Conservation (phyloP, 2,888 invertebrate genomes). For the Cheilosia soror region DNA sequence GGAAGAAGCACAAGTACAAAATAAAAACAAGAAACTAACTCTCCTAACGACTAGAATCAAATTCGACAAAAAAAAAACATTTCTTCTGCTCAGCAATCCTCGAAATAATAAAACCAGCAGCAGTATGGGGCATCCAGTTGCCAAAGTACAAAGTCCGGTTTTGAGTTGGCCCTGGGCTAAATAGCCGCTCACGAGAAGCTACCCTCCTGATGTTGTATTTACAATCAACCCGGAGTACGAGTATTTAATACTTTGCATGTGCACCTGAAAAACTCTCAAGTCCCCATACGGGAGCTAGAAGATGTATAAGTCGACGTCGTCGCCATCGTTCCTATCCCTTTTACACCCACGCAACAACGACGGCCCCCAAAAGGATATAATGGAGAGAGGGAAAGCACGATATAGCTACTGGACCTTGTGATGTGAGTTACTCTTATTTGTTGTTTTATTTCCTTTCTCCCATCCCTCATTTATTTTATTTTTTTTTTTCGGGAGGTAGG, state of each 20-base stretch:
- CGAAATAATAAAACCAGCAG: conserved; percentile 50
- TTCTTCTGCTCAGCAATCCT: conserved; percentile 50
- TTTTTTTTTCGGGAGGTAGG: conserved; percentile 24
- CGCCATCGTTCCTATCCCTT: conserved; percentile 43
- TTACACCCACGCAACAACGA: conserved; percentile 37
- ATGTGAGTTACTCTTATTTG: conserved; percentile 65
- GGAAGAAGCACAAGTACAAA: conserved; percentile 38
- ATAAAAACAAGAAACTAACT: conserved; percentile 54
- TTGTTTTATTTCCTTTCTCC: conserved; percentile 45
- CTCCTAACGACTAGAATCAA: conserved; percentile 68
- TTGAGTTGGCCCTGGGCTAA: conserved; percentile 64
- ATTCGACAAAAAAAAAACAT: conserved; percentile 46
- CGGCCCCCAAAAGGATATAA: conserved; percentile 59
- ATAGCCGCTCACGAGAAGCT: conserved; percentile 62
- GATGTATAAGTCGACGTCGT: conserved; percentile 65
- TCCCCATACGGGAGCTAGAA: conserved; percentile 64
- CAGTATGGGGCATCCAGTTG: conserved; percentile 31
- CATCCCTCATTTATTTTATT: conserved; percentile 39
- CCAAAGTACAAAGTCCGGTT: conserved; percentile 64
- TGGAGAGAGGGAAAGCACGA: conserved; percentile 14
- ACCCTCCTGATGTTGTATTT: conserved; percentile 28
- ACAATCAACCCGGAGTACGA: conserved; percentile 57
- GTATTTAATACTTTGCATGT: conserved; percentile 74
- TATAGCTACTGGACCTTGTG: conserved; percentile 64
- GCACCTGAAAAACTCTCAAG: conserved; percentile 74